Evolutionary conservation across 2,797 vertebrate species (phyloP), one percentile per base, ranked within the genome.

Genomic region (Enteromius viviparus): DNA sequence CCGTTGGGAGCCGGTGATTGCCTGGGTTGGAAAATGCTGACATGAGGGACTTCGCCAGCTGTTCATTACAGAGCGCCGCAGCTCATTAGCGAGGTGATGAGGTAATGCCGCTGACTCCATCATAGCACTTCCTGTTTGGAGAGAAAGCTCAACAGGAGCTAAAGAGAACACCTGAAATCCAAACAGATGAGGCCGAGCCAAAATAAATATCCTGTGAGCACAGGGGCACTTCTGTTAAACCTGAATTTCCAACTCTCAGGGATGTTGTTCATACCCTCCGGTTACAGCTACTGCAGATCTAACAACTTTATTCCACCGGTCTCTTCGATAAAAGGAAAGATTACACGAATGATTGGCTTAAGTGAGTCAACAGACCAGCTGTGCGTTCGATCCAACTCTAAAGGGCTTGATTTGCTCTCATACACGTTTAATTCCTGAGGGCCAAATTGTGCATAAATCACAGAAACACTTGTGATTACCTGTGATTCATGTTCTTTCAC

Each of bases 1-100:
- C 69, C 37, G 32, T 42, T 69, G 88, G 72, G 60, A 47, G 55
- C 55, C 75, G 29, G 75, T 83, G 70, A 85, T 84, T 81, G 86
- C 78, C 78, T 47, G 17, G 32, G 34, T 75, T 80, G 79, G 85
- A 87, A 89, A 91, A 81, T 42, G 91, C 92, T 92, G 92, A 95
- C 86, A 89, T 87, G 89, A 84, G 89, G 90, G 64, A 86, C 89
- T 84, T 68, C 71, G 90, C 93, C 94, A 95, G 94, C 94, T 95
- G 94, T 94, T 95, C 92, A 88, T 93, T 92, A 91, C 91, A 87
- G 69, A 76, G 86, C 85, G 90, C 91, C 93, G 92, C 87, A 88
- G 93, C 91, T 94, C 94, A 94, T 95, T 94, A 94, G 90, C n/a
- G 21, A 89, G 81, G 89, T 87, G 81, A 92, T 94, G 94, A 95